Evolutionary conservation across 2,888 invertebrate genomes (phyloP).

Genomic region (Spicauda simplicius): DNA sequence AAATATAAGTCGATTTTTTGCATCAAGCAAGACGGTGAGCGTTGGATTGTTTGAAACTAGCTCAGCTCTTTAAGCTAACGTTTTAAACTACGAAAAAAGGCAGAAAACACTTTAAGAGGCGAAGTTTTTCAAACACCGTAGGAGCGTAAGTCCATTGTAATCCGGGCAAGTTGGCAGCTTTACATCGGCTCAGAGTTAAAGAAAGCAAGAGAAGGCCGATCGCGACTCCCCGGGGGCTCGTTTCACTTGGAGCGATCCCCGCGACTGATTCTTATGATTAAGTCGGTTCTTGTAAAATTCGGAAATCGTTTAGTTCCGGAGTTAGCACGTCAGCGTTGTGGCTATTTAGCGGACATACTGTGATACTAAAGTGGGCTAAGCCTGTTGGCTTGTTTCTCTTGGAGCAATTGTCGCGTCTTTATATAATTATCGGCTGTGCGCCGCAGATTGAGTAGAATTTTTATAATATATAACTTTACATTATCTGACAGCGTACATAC

Average conservation of each 20-base stretch:
- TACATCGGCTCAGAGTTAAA: constrained; percentile 41
- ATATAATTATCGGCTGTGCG: constrained; percentile 59
- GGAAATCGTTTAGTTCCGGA: no score
- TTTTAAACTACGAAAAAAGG: constrained; percentile 59
- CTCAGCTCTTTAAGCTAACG: constrained; percentile 50
- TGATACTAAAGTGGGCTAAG: no score
- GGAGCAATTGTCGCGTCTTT: constrained; percentile 77
- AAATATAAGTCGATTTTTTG: constrained; percentile 26
- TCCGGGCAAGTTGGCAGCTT: constrained; percentile 61
- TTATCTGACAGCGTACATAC: no score
- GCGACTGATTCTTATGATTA: constrained; percentile 81
- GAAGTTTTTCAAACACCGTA: constrained; percentile 59
- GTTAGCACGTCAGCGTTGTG: no score
- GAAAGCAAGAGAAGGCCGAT: constrained; percentile 17
- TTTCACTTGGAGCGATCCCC: constrained; percentile 73
- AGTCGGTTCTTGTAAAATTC: constrained; percentile 44
- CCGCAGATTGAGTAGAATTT: constrained; percentile 61
- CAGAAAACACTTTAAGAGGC: constrained; percentile 61
- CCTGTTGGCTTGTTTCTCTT: constrained; percentile 57
- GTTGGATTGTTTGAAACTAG: constrained; percentile 49
- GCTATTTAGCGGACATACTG: no score
- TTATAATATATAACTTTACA: no score
- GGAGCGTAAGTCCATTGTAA: constrained; percentile 64
- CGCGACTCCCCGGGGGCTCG: constrained; percentile 14
- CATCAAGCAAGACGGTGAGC: constrained; percentile 38